Conservation (phyloP, 2,888 invertebrate genomes). For the Apoda limacodes region DNA sequence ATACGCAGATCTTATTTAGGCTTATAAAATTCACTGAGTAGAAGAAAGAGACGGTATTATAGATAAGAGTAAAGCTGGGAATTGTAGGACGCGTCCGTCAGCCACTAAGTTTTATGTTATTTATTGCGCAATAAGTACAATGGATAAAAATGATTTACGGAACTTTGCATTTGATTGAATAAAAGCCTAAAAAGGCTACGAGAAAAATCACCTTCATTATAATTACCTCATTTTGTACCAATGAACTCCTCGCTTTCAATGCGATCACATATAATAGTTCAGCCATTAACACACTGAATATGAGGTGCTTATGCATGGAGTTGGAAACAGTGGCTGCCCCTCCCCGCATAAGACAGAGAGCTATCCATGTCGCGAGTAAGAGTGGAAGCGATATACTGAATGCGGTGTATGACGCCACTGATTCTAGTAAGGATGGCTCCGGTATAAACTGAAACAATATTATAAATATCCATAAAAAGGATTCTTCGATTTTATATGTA, state of each 20-base stretch:
- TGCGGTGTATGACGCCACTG: conserved; percentile 90
- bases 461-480: background rate
- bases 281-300: conserved; percentile 89
- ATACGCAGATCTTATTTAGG: no score
- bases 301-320: conserved; percentile 92
- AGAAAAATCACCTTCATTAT: conserved; percentile 12
- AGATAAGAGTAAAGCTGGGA: no score
- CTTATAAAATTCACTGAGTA: no score
- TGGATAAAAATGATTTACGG: no score
- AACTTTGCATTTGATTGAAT: no score
- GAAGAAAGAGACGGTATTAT: no score
- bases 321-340: conserved; percentile 90
- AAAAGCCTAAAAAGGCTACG: no score
- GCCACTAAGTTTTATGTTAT: no score
- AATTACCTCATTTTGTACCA: conserved; percentile 84
- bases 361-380: conserved; percentile 81
- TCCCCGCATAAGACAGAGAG: conserved; percentile 85
- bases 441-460: conserved; percentile 88
- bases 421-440: conserved; percentile 86
- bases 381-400: conserved; percentile 87
- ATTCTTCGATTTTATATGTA: conserved; percentile 1
- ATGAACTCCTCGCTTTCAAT: conserved; percentile 82
- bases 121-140: no score
- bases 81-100: no score
- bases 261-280: conserved; percentile 89